Base-by-base conservation (phyloP, 2,888 invertebrate species). In the Drosophila meridiana region DNA sequence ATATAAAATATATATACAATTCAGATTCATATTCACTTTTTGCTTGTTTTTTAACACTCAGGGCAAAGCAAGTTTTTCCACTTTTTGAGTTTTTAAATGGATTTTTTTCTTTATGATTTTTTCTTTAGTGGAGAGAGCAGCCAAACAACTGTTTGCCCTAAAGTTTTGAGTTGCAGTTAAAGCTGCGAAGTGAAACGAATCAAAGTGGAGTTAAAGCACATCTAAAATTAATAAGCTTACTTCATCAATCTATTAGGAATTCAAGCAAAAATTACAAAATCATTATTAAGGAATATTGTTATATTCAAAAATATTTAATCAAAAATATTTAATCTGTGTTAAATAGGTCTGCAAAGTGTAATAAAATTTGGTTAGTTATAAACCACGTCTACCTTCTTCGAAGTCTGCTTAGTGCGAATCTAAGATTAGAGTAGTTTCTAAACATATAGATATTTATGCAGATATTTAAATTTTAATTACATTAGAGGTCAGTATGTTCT, bases 51-150 rank as follows among this genome's bases (percentile, higher is more conserved):
- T 53, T 59, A 65, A 48, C 69, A 81, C 81, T 85, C 48, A 50
- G 63, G 69, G 78, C 78, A 69, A 71, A 72, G 62, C 73, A 76
- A 87, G 75, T 84, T 87, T 78, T 86, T 76, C 60, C 71, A 73
- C 89, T 80, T 78, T 80, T 76, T 70, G 69, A 73, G 76, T 76
- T 86, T 73, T 75, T 56, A 70, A 80, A 78, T 75, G 70, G 52
- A 69, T 70, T 75, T 75, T 78, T 63, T 71, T 55, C 63, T 68
- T 66, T 40, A 50, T 40, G 32, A 26, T 30, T 48, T 60, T 60
- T 48, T 42, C 13, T 28, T 61, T 47, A 3, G 42, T 6, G 42
- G 43, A 28, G 42, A 4, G 40, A 28, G 64, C 13, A 58, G 42
- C 28, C 14, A 40, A 61, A 50, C 32, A 32, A n/a, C 6, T 47